phyloP scores from a whole-genome alignment of 2,888 invertebrate species.

The Cistogaster globosa region DNA sequence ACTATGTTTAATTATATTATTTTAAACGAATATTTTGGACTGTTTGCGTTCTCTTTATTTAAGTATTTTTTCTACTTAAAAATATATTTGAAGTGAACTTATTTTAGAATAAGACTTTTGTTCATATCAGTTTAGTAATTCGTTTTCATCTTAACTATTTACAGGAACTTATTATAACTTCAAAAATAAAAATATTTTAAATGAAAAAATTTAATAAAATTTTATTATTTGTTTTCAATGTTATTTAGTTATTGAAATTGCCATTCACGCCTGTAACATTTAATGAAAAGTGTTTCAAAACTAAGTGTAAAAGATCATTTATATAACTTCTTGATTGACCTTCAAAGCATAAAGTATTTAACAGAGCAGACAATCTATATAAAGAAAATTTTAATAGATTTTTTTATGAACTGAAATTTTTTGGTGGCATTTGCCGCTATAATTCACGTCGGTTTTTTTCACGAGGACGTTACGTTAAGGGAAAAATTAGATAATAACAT shows the following conservation, averaged over 20 bases:
- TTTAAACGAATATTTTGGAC: conserved; percentile 46
- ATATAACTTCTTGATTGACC: no score
- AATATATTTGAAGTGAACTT: conserved; percentile 48
- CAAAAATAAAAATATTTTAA: neutral
- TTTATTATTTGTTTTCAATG: neutral
- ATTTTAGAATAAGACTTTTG: conserved; percentile 50
- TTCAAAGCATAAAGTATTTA: no score
- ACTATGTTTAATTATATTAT: conserved; percentile 7
- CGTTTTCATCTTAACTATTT: conserved; percentile 79
- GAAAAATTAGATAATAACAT: no score
- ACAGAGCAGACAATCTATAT: no score
- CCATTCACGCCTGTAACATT: no score
- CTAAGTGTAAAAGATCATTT: no score
- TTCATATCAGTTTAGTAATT: conserved; percentile 33
- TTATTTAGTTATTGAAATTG: neutral
- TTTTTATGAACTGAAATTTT: no score
- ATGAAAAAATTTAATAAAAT: conserved; percentile 11
- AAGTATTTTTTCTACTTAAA: conserved; percentile 52
- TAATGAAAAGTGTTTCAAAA: no score
- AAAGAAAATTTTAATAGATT: no score
- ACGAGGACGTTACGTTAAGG: no score
- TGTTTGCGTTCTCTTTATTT: conserved; percentile 35
- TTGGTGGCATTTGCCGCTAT: no score
- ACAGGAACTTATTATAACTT: conserved; percentile 79
- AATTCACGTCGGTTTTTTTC: no score